Conservation (phyloP, 1,140 invertebrate genomes). For the Cydia fagiglandana region DNA sequence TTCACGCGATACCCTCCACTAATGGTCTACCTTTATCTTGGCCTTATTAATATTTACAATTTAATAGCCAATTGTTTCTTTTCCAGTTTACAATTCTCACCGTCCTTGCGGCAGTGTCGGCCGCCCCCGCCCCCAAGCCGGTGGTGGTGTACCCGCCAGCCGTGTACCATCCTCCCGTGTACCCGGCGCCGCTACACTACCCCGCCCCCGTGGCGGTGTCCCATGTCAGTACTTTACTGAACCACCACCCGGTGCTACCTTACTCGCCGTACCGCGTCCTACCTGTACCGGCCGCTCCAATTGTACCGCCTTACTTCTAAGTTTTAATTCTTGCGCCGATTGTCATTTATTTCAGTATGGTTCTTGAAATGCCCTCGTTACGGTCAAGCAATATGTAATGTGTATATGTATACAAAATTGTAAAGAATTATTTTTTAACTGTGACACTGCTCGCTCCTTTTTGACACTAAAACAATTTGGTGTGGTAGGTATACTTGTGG, state of each 20-base stretch:
- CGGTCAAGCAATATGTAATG: neutral
- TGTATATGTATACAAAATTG: neutral
- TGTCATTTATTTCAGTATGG: slow-evolving; percentile 3
- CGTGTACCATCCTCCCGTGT: slow-evolving; percentile 31
- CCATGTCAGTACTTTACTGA: slow-evolving; percentile 33
- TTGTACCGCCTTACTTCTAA: slow-evolving; percentile 27
- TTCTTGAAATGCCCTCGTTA: neutral
- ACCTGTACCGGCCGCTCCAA: slow-evolving; percentile 28
- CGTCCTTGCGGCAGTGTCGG: slow-evolving; percentile 37
- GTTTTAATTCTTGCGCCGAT: neutral
- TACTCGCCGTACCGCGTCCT: slow-evolving; percentile 29
- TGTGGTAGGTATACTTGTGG: neutral
- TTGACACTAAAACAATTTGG: neutral
- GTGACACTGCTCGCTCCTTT: slow-evolving; percentile 7
- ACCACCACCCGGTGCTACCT: slow-evolving; percentile 27
- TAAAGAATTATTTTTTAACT: neutral
- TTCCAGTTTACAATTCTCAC: slow-evolving; percentile 42
- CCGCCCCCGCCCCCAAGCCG: slow-evolving; percentile 46
- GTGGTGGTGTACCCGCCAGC: slow-evolving; percentile 41
- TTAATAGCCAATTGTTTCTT: neutral
- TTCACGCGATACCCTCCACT: too few species aligned
- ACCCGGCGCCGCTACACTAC: slow-evolving; percentile 27
- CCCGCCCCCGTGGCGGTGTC: slow-evolving; percentile 34
- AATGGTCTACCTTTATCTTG: too few species aligned
- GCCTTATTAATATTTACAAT: too few species aligned